These are phyloP conservation scores for Trichopria drosophilae DNA, from an alignment of 2,888 invertebrate species.

Conservation along the genomic window DNA sequence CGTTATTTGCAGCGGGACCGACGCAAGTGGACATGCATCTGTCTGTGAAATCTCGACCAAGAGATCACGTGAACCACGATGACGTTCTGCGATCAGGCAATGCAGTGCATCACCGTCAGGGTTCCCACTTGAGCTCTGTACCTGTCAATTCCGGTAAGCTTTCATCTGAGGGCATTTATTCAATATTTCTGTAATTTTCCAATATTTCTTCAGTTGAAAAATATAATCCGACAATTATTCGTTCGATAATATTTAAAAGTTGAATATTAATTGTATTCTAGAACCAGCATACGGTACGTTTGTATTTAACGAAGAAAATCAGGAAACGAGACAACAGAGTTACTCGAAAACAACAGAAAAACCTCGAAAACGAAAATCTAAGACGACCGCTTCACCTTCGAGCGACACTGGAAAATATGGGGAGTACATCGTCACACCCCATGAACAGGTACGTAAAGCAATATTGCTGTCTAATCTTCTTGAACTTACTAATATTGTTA, in stretches of 20 bases:
- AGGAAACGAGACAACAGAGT: slow-evolving; percentile 47
- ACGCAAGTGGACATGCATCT: slow-evolving; percentile 80
- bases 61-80: slow-evolving; percentile 78
- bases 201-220: background rate
- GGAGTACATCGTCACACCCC: slow-evolving; percentile 52
- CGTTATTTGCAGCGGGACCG: slow-evolving; percentile 66
- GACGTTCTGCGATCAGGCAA: slow-evolving; percentile 64
- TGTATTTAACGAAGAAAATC: slow-evolving; percentile 50
- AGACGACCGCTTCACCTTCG: slow-evolving; percentile 46
- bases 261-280: slow-evolving; percentile 24
- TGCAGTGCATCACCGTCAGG: slow-evolving; percentile 55
- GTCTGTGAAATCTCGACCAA: slow-evolving; percentile 78
- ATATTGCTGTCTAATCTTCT: no score
- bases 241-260: no score
- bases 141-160: slow-evolving; percentile 60
- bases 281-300: slow-evolving; percentile 46
- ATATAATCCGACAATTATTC: no score
- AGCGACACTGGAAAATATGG: slow-evolving; percentile 48
- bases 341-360: slow-evolving; percentile 48
- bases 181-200: slow-evolving; percentile 9
- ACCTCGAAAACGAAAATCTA: slow-evolving; percentile 43
- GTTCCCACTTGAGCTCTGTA: slow-evolving; percentile 55
- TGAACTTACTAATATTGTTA: no score
- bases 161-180: no score
- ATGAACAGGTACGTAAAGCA: slow-evolving; percentile 49